Percentiles rank a stretch among this genome's conserved stretches.
Evolutionary conservation across 2,888 invertebrate genomes (phyloP).

Genomic region (Ligdia adustata): DNA sequence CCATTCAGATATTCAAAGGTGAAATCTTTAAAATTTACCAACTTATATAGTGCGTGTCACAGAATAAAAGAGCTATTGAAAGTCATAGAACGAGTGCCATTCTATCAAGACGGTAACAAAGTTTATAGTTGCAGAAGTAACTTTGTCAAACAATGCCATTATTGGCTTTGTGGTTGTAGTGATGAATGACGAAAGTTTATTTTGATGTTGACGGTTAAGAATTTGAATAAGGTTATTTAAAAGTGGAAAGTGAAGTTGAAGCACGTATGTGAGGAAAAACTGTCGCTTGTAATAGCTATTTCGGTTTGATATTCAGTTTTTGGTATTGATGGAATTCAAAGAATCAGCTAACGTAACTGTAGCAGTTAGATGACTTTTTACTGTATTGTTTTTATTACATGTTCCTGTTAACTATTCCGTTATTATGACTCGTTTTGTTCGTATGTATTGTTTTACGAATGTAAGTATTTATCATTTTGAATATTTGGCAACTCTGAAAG

Average conservation of each 20-base stretch:
- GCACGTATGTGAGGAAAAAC: constrained; percentile 26
- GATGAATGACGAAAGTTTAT: constrained; percentile 41
- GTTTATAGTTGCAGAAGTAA: constrained; percentile 2
- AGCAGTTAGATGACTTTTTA: background rate
- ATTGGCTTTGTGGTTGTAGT: constrained; percentile 40
- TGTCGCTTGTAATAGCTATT: background rate
- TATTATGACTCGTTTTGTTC: background rate
- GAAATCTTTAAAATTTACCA: constrained; percentile 18
- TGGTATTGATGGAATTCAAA: constrained; percentile 17
- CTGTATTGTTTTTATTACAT: background rate
- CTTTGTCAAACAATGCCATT: constrained; percentile 22
- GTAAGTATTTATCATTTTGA: too few species aligned
- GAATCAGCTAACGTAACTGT: constrained; percentile 8
- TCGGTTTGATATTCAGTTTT: background rate
- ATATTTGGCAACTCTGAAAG: background rate
- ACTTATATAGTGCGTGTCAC: constrained; percentile 8
- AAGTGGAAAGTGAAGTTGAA: constrained; percentile 45
- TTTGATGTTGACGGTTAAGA: constrained; percentile 24
- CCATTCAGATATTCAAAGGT: constrained; percentile 37
- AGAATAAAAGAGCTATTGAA: background rate
- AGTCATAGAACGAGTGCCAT: background rate
- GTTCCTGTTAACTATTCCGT: constrained; percentile 1
- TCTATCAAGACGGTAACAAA: background rate
- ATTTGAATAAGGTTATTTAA: constrained; percentile 42
- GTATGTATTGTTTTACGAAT: background rate